Evolutionary conservation across 2,888 invertebrate species (phyloP).

Genomic region (Abrostola triplasia): DNA sequence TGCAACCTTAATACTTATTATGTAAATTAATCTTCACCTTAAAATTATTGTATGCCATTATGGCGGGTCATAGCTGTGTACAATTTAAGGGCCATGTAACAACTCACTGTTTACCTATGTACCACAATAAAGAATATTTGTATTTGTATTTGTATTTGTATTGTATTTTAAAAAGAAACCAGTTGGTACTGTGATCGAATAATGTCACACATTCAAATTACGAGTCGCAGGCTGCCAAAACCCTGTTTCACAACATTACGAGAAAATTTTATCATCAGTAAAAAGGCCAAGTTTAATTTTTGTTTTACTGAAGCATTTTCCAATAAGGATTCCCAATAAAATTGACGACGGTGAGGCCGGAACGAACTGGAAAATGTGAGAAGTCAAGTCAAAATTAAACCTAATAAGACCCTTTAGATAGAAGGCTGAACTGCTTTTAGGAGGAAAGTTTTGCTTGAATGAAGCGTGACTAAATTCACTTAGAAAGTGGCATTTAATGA

Average conservation of each 20-base stretch:
- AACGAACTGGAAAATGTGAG: slow-evolving; percentile 24
- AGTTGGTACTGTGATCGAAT: neutral
- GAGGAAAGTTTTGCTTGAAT: neutral
- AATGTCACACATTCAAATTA: neutral
- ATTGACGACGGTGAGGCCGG: slow-evolving; percentile 66
- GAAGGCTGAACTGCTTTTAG: neutral
- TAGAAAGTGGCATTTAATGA: neutral
- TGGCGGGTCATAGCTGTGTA: too few relatives aligned
- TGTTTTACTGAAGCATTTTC: slow-evolving; percentile 66
- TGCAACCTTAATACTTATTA: too few relatives aligned
- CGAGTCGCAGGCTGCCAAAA: slow-evolving; percentile 2
- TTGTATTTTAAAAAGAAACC: too few relatives aligned
- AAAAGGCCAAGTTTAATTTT: slow-evolving; percentile 64
- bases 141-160: too few relatives aligned
- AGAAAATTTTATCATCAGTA: slow-evolving; percentile 25
- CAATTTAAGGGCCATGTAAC: too few relatives aligned
- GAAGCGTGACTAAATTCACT: neutral
- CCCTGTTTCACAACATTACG: slow-evolving; percentile 13
- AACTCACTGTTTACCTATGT: too few relatives aligned
- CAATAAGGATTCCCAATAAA: slow-evolving; percentile 68
- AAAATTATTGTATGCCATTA: too few relatives aligned
- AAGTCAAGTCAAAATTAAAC: slow-evolving; percentile 26
- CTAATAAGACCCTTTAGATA: slow-evolving; percentile 20
- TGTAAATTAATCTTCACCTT: too few relatives aligned
- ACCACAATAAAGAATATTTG: too few relatives aligned